Conservation (phyloP, 1,140 invertebrate genomes). For the Drosophila ambigua region DNA sequence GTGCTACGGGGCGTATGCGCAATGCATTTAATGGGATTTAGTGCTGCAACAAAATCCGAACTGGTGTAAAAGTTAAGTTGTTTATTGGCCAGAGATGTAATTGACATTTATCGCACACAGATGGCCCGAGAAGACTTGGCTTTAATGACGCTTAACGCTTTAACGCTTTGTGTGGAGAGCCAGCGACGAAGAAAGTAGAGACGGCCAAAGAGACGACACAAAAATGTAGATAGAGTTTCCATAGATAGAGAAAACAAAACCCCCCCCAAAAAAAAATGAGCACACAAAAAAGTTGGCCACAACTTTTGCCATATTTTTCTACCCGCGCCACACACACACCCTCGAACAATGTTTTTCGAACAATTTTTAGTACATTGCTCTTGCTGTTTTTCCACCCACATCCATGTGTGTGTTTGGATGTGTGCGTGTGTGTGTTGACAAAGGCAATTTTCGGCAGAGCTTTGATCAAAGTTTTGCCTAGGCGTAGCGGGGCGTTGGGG, state of each 20-base stretch:
- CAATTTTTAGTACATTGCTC: constrained; percentile 66
- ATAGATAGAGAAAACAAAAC: constrained; percentile 17
- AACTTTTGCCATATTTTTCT: constrained; percentile 65
- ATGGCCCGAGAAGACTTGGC: constrained; percentile 24
- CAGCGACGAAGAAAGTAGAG: no score
- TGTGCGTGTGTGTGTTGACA: constrained; percentile 50
- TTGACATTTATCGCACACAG: constrained; percentile 69
- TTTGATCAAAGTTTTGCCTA: constrained; percentile 69
- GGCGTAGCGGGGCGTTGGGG: no score
- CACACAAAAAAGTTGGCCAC: constrained; percentile 34
- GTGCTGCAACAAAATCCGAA: constrained; percentile 42
- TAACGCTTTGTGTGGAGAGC: constrained; percentile 45
- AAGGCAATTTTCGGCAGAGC: constrained; percentile 67
- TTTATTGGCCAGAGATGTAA: constrained; percentile 51
- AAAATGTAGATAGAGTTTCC: constrained; percentile 17
- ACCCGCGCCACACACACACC: neutral
- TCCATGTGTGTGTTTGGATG: neutral
- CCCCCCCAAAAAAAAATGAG: constrained; percentile 19
- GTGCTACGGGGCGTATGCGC: constrained; percentile 49
- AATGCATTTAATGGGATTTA: constrained; percentile 64
- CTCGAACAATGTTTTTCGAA: constrained; percentile 32
- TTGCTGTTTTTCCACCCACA: neutral
- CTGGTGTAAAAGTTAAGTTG: constrained; percentile 17
- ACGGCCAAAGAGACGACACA: neutral
- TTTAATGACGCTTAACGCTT: constrained; percentile 61